phyloP scores from a whole-genome alignment of 1,140 invertebrate species.

The Heliconius hermathena region DNA sequence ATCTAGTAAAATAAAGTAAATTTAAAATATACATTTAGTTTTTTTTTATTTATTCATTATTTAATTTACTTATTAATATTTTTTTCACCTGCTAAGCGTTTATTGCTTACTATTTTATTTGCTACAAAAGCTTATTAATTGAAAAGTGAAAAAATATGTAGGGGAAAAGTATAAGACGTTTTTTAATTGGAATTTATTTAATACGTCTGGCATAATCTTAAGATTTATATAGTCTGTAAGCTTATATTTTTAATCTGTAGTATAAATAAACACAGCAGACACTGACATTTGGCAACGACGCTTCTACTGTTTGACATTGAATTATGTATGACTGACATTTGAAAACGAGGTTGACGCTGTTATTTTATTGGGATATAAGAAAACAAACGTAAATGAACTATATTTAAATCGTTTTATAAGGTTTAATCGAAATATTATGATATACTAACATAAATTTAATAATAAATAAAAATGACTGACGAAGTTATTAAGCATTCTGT shows the following conservation, averaged over 20 bases:
- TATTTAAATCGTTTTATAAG: background rate
- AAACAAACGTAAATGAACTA: background rate
- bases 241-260: background rate
- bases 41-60: background rate
- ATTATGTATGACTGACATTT: background rate
- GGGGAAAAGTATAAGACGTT: too few species aligned
- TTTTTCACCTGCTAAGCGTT: background rate
- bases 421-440: background rate
- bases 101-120: too few species aligned
- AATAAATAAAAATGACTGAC: constrained; percentile 79
- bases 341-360: background rate
- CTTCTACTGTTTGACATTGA: background rate
- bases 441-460: background rate
- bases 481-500: constrained; percentile 98
- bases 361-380: background rate
- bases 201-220: too few species aligned
- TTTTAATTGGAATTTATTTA: too few species aligned
- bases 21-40: background rate
- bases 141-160: too few species aligned
- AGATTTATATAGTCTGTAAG: too few species aligned
- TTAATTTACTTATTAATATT: background rate
- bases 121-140: too few species aligned
- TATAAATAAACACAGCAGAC: background rate
- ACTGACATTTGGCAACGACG: background rate
- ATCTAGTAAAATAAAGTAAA: background rate